Evolutionary conservation across 2,888 invertebrate genomes (phyloP), one percentile per base, ranked within the genome.

Genomic region (Elmis aenea): DNA sequence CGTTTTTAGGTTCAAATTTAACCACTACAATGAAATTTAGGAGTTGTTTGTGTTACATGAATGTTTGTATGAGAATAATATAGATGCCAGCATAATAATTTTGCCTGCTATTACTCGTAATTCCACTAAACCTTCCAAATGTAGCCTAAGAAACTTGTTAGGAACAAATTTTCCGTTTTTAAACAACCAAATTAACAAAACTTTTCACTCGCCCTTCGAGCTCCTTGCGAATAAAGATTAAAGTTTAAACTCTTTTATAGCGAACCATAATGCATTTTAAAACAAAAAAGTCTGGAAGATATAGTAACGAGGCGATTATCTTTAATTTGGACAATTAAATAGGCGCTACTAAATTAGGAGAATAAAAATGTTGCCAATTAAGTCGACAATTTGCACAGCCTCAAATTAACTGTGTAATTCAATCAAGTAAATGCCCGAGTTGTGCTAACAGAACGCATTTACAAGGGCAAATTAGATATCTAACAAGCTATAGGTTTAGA

Each of bases 381-480:
- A 34, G 29, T 9, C 21, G 33, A 32, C 45, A 46, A 50, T 52
- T 52, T 47, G 42, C 42, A 32, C 25, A 39, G 45, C 42, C 44
- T 37, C 43, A 46, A 50, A 50, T 50, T 40, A 48, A 45, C 44
- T 44, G 41, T 34, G 44, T 46, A 52, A 52, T 52, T 52, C 50
- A 52, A 52, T 52, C 46, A 42, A 45, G 40, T 34, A 38, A 30
- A 41, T 41, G 35, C 26, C 42, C 31, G 33, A 38, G 25, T 34
- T 26, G 40, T 15, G 35, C 26, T 33, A 35, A 42, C 37, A 37
- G 33, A 28, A 18, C 41, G 18, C 18, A 18, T 18, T 18, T 6
- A 18, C 18, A 8, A 18, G 18, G 8, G 18, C 5, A 18, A n/a
- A n/a, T n/a, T n/a, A n/a, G n/a, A n/a, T n/a, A n/a, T n/a, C n/a